Evolutionary conservation across 2,888 invertebrate genomes (phyloP).

Genomic region (Thumatha senex): DNA sequence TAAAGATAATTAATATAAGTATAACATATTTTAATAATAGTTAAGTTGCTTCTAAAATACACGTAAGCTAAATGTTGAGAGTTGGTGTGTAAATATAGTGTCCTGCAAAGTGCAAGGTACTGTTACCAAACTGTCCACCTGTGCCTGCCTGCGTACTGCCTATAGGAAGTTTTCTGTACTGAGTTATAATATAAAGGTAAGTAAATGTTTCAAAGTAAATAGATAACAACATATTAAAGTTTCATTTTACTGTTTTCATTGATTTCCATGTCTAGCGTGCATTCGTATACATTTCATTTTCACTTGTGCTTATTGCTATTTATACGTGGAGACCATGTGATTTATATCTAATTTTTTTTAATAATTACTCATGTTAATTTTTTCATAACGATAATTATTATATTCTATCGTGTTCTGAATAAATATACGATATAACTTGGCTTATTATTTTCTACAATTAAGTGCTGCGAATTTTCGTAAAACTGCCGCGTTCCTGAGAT

Average conservation of each 20-base stretch:
- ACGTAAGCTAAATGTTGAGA: slow-evolving; percentile 22
- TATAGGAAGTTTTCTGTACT: slow-evolving; percentile 21
- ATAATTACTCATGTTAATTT: too few relatives aligned
- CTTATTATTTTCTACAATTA: neutral
- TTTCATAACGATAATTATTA: neutral
- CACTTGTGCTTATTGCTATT: neutral
- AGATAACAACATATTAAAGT: neutral
- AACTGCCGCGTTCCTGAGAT: slow-evolving; percentile 48
- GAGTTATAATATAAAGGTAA: slow-evolving; percentile 24
- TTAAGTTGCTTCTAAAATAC: neutral
- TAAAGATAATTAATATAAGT: neutral
- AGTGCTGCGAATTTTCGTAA: slow-evolving; percentile 38
- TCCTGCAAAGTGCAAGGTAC: slow-evolving; percentile 47
- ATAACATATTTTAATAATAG: neutral
- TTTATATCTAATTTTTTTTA: slow-evolving; percentile 10
- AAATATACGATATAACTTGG: too few relatives aligned
- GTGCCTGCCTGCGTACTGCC: slow-evolving; percentile 35
- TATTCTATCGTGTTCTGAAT: neutral
- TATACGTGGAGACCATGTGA: slow-evolving; percentile 42
- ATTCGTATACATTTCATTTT: neutral
- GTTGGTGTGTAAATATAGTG: slow-evolving; percentile 41
- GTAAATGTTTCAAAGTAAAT: neutral
- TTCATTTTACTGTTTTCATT: neutral
- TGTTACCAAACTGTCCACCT: slow-evolving; percentile 39
- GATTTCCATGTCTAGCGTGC: neutral